A percentile compares a stretch with the other conserved stretches of the same genome.
Evolutionary conservation across 2,888 invertebrate species (phyloP).

Genomic region (Caenorhabditis afra): DNA sequence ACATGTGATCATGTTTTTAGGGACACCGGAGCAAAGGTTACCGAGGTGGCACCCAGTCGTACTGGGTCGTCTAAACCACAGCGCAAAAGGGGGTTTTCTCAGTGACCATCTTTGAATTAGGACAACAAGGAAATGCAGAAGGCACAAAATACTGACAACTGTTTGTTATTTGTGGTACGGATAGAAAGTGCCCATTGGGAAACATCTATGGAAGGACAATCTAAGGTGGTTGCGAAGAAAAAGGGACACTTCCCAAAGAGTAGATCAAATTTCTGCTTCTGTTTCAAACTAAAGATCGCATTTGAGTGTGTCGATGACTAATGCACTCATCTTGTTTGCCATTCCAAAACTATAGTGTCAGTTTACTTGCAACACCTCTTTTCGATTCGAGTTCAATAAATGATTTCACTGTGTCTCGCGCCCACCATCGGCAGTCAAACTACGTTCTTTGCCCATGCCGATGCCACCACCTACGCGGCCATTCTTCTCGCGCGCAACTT

Average conservation of each 20-base stretch:
- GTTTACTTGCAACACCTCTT: conserved; percentile 17
- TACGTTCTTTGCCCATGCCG: conserved; percentile 46
- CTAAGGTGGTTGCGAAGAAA: no score
- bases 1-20: conserved; percentile 53
- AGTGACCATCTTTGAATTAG: background rate
- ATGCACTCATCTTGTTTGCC: background rate
- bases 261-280: no score
- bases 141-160: background rate
- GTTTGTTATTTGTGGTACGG: background rate
- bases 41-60: conserved; percentile 35
- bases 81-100: background rate
- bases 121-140: conserved; percentile 3
- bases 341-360: conserved; percentile 11
- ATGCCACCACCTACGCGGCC: conserved; percentile 25
- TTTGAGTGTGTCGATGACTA: background rate
- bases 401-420: conserved; percentile 25
- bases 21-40: conserved; percentile 51
- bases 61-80: conserved; percentile 33
- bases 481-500: background rate
- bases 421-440: no score
- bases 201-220: no score
- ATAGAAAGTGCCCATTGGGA: no score
- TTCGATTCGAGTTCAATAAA: conserved; percentile 24
- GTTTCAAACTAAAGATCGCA: background rate
- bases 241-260: no score